These are phyloP conservation scores for Chalcis sispes DNA, from an alignment of 2,888 invertebrate species.

Conservation along the genomic window DNA sequence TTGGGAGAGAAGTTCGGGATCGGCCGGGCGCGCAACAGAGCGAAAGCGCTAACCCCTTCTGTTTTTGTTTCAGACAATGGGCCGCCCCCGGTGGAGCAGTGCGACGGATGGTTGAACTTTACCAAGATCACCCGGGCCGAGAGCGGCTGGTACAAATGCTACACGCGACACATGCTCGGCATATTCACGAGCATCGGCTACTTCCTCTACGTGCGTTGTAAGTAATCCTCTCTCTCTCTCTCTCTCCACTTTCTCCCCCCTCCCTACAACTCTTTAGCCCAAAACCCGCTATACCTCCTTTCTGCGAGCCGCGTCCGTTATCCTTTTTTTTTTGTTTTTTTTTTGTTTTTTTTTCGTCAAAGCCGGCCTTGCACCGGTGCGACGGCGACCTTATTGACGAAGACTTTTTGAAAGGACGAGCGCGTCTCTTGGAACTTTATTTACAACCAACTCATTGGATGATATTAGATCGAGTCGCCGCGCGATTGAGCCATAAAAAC, in stretches of 20 bases:
- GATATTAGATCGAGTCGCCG: not conserved
- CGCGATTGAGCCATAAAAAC: too few species aligned
- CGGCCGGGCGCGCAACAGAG: not conserved
- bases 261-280: not conserved
- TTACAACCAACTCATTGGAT: constrained; percentile 1
- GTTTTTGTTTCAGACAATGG: constrained; percentile 72
- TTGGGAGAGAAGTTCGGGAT: not conserved
- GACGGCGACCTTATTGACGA: too few species aligned
- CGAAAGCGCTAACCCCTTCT: constrained; percentile 5
- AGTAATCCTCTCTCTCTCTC: constrained; percentile 76
- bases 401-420: constrained; percentile 6
- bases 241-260: constrained; percentile 29
- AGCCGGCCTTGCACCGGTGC: too few species aligned
- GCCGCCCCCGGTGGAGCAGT: constrained; percentile 80
- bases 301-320: not conserved
- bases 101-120: constrained; percentile 90
- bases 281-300: not conserved
- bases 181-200: constrained; percentile 94
- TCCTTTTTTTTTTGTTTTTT: not conserved
- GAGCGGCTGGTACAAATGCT: constrained; percentile 96
- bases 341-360: not conserved
- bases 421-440: constrained; percentile 4
- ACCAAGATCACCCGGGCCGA: constrained; percentile 86
- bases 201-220: constrained; percentile 91
- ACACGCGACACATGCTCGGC: constrained; percentile 88